These are phyloP conservation scores for Periparus ater DNA, from an alignment of 2,797 vertebrate genomes.

Conservation along the genomic window DNA sequence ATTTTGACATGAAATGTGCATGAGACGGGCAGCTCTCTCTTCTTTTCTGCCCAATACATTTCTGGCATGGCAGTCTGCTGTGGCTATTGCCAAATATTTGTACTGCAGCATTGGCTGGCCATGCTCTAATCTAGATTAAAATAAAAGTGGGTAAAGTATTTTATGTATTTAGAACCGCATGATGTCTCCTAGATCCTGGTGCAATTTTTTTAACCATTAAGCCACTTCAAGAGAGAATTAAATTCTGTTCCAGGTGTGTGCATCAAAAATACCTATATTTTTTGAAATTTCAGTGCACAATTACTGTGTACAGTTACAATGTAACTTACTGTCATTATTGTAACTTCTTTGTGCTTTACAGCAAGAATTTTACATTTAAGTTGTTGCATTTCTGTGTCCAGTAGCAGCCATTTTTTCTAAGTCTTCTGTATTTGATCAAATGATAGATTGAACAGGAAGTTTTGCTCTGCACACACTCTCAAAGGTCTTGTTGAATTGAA, in stretches of 20 bases:
- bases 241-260: neutral
- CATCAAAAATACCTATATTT: neutral
- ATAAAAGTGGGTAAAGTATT: neutral
- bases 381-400: neutral
- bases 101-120: neutral
- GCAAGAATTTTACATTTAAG: neutral
- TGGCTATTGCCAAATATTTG: neutral
- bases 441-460: neutral
- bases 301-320: neutral
- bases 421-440: neutral
- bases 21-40: neutral
- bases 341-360: neutral
- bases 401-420: neutral
- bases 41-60: neutral
- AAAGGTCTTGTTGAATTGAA: neutral
- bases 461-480: neutral
- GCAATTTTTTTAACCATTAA: neutral
- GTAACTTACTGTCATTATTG: neutral
- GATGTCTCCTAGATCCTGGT: neutral
- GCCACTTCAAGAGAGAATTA: neutral
- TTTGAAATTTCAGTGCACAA: neutral
- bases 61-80: neutral
- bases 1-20: slow-evolving; percentile 43
- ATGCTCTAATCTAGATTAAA: neutral
- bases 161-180: neutral